Evolutionary conservation across 2,888 invertebrate genomes (phyloP).

Genomic region (Odontocolon sp.): DNA sequence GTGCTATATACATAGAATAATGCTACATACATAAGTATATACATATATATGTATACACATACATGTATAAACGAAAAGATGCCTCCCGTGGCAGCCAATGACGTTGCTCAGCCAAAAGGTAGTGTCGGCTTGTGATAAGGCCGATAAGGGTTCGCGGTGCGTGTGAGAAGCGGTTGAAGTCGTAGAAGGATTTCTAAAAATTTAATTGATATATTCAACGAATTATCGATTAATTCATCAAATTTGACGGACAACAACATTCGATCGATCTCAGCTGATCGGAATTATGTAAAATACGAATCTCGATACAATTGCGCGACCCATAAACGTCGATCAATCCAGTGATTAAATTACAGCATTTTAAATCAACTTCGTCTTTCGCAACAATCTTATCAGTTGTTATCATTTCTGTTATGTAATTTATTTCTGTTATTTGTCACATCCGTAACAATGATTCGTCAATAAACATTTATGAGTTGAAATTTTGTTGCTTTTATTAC

Average conservation of each 20-base stretch:
- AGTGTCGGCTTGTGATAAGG: constrained; percentile 1
- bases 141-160: neutral
- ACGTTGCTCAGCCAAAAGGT: constrained; percentile 7
- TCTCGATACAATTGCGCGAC: constrained; percentile 16
- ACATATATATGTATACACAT: neutral
- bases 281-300: constrained; percentile 15
- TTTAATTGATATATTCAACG: neutral
- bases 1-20: no score
- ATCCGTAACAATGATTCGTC: neutral
- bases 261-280: neutral
- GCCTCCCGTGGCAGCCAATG: constrained; percentile 15
- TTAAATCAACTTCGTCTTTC: neutral
- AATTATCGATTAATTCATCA: neutral
- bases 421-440: neutral
- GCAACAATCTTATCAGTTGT: neutral
- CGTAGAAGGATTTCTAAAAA: neutral
- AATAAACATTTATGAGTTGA: constrained; percentile 15
- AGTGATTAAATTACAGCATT: constrained; percentile 6
- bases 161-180: neutral
- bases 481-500: constrained; percentile 21
- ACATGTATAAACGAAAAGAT: neutral
- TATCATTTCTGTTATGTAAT: neutral
- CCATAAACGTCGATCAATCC: constrained; percentile 31
- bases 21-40: no score
- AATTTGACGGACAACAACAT: neutral